phyloP scores from a whole-genome alignment of 2,888 invertebrate genomes.

The Craniophora ligustri region DNA sequence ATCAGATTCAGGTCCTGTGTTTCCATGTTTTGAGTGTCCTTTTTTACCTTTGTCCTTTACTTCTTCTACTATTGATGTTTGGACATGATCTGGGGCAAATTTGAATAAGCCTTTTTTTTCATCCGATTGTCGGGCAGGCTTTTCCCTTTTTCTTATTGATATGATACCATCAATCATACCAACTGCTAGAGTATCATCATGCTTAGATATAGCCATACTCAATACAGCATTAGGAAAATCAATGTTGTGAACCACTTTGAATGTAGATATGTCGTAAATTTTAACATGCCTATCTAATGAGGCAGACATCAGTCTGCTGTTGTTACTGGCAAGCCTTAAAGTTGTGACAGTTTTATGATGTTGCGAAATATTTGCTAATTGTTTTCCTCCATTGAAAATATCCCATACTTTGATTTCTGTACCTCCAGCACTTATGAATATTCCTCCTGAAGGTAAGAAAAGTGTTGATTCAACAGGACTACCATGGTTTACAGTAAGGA shows the following conservation, averaged over 20 bases:
- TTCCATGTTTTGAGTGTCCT: conserved; percentile 42
- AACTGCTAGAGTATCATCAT: conserved; percentile 95
- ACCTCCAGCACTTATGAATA: conserved; percentile 97
- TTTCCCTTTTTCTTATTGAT: conserved; percentile 94
- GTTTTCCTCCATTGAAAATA: conserved; percentile 94
- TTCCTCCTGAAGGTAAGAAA: conserved; percentile 96
- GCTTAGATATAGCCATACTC: conserved; percentile 92
- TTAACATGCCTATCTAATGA: conserved; percentile 98
- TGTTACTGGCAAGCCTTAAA: conserved; percentile 93
- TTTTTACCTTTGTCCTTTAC: conserved; percentile 78
- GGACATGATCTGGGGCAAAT: conserved; percentile 85
- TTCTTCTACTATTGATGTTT: conserved; percentile 80
- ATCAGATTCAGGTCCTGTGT: conserved; percentile 90
- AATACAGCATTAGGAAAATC: conserved; percentile 97
- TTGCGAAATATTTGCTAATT: conserved; percentile 94
- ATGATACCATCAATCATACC: conserved; percentile 98
- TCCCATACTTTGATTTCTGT: conserved; percentile 98
- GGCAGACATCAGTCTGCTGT: conserved; percentile 95
- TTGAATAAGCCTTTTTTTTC: conserved; percentile 81
- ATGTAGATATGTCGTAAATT: conserved; percentile 95
- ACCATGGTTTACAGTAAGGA: conserved; percentile 94
- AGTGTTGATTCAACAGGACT: conserved; percentile 96
- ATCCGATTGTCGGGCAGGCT: conserved; percentile 77
- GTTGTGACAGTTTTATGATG: conserved; percentile 99
- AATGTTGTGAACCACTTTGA: conserved; percentile 95